Percentiles rank a stretch among this genome's conserved stretches.
These are phyloP conservation scores for Sinella curviseta DNA, from an alignment of 1,140 invertebrate genomes.

Conservation along the genomic window DNA sequence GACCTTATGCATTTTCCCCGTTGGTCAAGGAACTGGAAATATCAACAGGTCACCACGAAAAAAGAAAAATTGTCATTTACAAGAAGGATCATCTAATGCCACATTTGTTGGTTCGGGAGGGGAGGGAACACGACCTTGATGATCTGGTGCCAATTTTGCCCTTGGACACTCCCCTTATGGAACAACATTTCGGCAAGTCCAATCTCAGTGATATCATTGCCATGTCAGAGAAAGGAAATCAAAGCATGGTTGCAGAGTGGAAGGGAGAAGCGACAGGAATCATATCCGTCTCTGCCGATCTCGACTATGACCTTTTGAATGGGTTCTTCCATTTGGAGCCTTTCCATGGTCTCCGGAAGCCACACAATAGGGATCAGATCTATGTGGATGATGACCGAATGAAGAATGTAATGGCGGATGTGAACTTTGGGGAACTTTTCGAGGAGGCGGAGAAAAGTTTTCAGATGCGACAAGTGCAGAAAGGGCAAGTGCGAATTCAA, in stretches of 20 bases:
- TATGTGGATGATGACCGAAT: not conserved
- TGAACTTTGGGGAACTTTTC: not conserved
- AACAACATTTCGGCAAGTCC: slow-evolving; percentile 30
- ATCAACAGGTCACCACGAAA: not conserved
- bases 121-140: slow-evolving; percentile 46
- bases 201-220: slow-evolving; percentile 38
- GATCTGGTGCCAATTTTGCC: slow-evolving; percentile 38
- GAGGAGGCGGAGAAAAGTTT: not conserved
- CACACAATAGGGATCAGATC: slow-evolving; percentile 45
- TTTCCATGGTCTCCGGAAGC: slow-evolving; percentile 63
- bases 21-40: slow-evolving; percentile 22
- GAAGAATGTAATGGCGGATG: not conserved
- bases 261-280: slow-evolving; percentile 61
- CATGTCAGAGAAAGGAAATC: slow-evolving; percentile 29
- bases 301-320: slow-evolving; percentile 65
- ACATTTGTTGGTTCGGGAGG: slow-evolving; percentile 36
- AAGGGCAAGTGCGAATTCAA: not conserved
- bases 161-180: not conserved
- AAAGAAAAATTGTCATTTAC: slow-evolving; percentile 36
- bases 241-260: slow-evolving; percentile 51
- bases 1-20: slow-evolving; percentile 19
- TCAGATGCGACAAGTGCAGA: not conserved
- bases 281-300: slow-evolving; percentile 64
- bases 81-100: slow-evolving; percentile 40
- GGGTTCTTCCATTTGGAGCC: slow-evolving; percentile 68